Evolutionary conservation across 1,140 invertebrate genomes (phyloP).

Genomic region (Drosophila kanapiae): DNA sequence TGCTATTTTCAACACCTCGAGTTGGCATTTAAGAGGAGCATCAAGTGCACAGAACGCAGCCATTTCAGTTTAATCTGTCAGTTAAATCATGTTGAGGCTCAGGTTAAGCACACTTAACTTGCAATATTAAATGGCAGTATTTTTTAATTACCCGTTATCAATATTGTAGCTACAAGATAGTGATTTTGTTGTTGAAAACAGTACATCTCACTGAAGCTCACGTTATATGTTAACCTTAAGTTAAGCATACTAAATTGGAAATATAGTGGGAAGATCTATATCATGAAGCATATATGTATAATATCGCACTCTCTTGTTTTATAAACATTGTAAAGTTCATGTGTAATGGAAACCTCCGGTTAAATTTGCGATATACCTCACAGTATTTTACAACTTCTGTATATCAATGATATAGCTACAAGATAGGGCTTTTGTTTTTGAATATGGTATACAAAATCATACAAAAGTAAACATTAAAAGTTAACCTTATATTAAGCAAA

Average conservation of each 20-base stretch:
- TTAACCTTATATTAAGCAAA: too few relatives aligned
- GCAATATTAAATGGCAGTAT: neutral
- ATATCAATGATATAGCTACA: neutral
- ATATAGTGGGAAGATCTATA: too few relatives aligned
- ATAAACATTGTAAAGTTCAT: neutral
- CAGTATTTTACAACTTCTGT: neutral
- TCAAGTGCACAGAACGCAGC: neutral
- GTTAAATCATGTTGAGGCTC: neutral
- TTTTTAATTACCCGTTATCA: neutral
- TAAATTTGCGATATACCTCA: neutral
- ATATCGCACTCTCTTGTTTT: neutral
- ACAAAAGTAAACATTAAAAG: too few relatives aligned
- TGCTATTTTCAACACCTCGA: constrained; percentile 10
- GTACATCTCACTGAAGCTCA: neutral
- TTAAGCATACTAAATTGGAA: neutral
- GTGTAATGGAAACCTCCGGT: neutral
- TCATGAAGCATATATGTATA: neutral
- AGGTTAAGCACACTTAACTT: constrained; percentile 1
- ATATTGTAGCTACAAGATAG: neutral
- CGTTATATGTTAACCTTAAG: neutral
- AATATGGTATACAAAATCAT: too few relatives aligned
- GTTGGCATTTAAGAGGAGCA: neutral
- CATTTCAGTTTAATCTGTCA: constrained; percentile 5
- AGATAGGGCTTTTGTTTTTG: too few relatives aligned
- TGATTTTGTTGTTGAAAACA: neutral